Conservation (phyloP, 2,797 vertebrate genomes). For the Peromyscus eremicus region DNA sequence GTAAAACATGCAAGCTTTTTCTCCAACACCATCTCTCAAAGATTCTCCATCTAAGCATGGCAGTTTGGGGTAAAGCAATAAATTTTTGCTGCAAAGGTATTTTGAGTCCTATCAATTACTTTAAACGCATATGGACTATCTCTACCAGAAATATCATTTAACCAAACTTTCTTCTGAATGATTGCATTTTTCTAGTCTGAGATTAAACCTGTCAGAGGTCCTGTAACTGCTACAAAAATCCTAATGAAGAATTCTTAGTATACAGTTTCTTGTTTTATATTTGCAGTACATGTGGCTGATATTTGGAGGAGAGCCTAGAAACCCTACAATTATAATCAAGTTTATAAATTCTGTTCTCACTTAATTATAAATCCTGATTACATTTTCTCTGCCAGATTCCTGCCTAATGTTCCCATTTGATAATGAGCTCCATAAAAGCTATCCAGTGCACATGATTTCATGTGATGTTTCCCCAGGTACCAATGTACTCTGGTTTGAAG, state of each 20-base stretch:
- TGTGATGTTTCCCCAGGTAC: slow-evolving; percentile 83
- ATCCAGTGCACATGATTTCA: slow-evolving; percentile 85
- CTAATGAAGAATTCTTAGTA: slow-evolving; percentile 74
- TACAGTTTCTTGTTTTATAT: slow-evolving; percentile 77
- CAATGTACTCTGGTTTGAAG: slow-evolving; percentile 80
- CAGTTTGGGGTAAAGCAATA: background rate
- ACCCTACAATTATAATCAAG: slow-evolving; percentile 88
- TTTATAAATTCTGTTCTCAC: slow-evolving; percentile 88
- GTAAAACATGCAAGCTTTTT: background rate
- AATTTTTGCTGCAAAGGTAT: slow-evolving; percentile 67
- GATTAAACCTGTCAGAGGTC: slow-evolving; percentile 67
- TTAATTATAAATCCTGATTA: slow-evolving; percentile 90
- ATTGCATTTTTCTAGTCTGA: slow-evolving; percentile 53
- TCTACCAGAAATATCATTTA: slow-evolving; percentile 38
- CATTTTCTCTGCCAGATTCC: slow-evolving; percentile 84
- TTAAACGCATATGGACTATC: slow-evolving; percentile 45
- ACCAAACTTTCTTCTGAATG: slow-evolving; percentile 40
- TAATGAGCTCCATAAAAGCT: slow-evolving; percentile 87
- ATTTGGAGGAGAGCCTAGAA: slow-evolving; percentile 86
- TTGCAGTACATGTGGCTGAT: slow-evolving; percentile 77
- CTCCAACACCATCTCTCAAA: background rate
- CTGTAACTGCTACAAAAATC: slow-evolving; percentile 80
- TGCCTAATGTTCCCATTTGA: slow-evolving; percentile 88
- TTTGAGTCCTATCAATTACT: slow-evolving; percentile 57
- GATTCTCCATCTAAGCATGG: slow-evolving; percentile 23